These are phyloP conservation scores for Conistra vaccinii DNA, from an alignment of 2,888 invertebrate genomes.

Conservation along the genomic window DNA sequence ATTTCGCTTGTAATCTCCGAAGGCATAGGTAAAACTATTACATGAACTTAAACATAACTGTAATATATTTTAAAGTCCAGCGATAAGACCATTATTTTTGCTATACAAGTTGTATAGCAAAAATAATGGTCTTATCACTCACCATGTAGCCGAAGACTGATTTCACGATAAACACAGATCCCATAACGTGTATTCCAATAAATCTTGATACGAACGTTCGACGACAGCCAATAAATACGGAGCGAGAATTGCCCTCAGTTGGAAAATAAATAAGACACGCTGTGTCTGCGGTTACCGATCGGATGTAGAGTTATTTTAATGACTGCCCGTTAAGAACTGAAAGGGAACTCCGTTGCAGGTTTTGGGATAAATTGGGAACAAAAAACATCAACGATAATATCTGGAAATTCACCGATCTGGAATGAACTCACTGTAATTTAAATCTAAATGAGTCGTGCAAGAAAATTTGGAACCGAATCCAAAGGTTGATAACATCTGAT, in stretches of 20 bases:
- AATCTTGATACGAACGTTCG: slow-evolving; percentile 69
- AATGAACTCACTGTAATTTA: background rate
- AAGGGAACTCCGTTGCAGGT: background rate
- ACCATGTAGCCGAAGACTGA: slow-evolving; percentile 46
- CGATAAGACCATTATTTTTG: too few relatives aligned
- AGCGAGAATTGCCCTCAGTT: slow-evolving; percentile 77
- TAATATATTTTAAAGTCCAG: too few relatives aligned
- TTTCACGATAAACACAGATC: slow-evolving; percentile 61
- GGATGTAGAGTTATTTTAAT: slow-evolving; percentile 67
- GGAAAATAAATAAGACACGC: slow-evolving; percentile 80
- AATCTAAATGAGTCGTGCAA: slow-evolving; percentile 1
- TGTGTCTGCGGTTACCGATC: slow-evolving; percentile 68
- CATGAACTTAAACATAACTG: too few relatives aligned
- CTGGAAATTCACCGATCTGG: background rate
- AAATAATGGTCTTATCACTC: slow-evolving; percentile 24
- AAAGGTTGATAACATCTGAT: slow-evolving; percentile 23
- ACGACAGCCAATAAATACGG: slow-evolving; percentile 78
- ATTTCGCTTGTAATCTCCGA: background rate
- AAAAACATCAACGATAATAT: background rate
- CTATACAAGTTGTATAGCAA: too few relatives aligned
- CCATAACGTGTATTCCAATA: slow-evolving; percentile 74
- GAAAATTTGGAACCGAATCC: slow-evolving; percentile 29
- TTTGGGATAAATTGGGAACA: background rate
- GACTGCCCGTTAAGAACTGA: slow-evolving; percentile 57
- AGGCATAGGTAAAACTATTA: background rate